Conservation (phyloP, 1,140 invertebrate species). For the Lasioglossum albipes region DNA sequence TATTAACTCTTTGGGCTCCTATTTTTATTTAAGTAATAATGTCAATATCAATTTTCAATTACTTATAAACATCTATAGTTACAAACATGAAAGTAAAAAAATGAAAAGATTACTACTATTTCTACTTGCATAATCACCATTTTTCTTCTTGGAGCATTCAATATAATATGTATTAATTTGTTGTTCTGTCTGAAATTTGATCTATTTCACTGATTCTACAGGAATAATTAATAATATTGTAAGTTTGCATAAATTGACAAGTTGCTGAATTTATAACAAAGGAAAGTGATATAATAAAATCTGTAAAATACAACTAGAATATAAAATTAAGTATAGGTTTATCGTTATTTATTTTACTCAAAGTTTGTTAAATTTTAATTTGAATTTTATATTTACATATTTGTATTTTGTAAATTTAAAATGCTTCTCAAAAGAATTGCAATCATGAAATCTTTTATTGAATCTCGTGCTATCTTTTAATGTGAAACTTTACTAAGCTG, state of each 20-base stretch:
- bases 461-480: conserved; percentile 2
- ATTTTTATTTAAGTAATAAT: conserved; percentile 22
- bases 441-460: neutral
- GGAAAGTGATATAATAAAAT: conserved; percentile 13
- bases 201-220: neutral
- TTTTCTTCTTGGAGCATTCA: conserved; percentile 10
- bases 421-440: neutral
- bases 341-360: conserved; percentile 43
- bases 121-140: conserved; percentile 8
- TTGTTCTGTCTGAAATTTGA: conserved; percentile 14
- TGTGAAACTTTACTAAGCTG: neutral
- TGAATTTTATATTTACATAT: neutral
- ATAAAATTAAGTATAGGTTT: conserved; percentile 8
- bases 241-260: conserved; percentile 10
- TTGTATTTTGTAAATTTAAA: neutral
- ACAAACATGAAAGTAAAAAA: conserved; percentile 2
- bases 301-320: conserved; percentile 1
- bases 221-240: neutral
- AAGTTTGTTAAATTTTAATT: conserved; percentile 1
- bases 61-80: conserved; percentile 17
- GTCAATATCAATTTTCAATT: conserved; percentile 15
- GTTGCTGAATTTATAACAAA: neutral
- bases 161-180: conserved; percentile 3
- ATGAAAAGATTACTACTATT: neutral
- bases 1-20: conserved; percentile 40